Conservation (phyloP, 2,888 invertebrate species). For the Nysson spinosus region DNA sequence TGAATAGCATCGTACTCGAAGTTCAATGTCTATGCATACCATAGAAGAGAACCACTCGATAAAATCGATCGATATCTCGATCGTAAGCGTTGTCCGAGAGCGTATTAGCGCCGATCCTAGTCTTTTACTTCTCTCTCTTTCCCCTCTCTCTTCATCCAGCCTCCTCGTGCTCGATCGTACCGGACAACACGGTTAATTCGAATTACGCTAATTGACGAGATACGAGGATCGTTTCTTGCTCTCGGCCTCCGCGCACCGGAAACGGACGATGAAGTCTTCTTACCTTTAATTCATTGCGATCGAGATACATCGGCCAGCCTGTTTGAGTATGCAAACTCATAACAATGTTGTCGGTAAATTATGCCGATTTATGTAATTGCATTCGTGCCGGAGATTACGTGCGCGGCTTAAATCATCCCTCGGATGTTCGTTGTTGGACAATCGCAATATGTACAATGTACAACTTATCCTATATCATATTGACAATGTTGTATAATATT, state of each 20-base stretch:
- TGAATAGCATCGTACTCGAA: conserved; percentile 70
- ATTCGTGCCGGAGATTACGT: too few relatives aligned
- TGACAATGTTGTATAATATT: too few relatives aligned
- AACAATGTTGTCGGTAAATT: too few relatives aligned
- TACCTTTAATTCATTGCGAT: conserved; percentile 29
- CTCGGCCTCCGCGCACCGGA: conserved; percentile 23
- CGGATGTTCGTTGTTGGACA: too few relatives aligned
- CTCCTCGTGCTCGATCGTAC: conserved; percentile 53
- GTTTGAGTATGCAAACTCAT: too few relatives aligned
- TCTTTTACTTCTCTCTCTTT: conserved; percentile 6
- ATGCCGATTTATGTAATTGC: too few relatives aligned
- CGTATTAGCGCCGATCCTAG: conserved; percentile 52
- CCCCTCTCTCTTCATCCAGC: conserved; percentile 7
- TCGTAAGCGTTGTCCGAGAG: conserved; percentile 51
- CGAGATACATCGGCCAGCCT: conserved; percentile 24
- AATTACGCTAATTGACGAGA: conserved; percentile 59
- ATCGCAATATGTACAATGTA: too few relatives aligned
- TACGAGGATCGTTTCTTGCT: conserved; percentile 24
- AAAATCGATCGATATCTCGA: conserved; percentile 58
- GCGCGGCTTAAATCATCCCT: too few relatives aligned
- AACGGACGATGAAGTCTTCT: conserved; percentile 43
- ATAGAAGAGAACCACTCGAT: conserved; percentile 40
- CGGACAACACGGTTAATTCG: conserved; percentile 61
- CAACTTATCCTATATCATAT: too few relatives aligned
- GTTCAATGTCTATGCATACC: too few relatives aligned